Evolutionary conservation across 2,113 vertebrate species (phyloP), one percentile per base, ranked within the genome.

Genomic region (Tenrec ecaudatus): DNA sequence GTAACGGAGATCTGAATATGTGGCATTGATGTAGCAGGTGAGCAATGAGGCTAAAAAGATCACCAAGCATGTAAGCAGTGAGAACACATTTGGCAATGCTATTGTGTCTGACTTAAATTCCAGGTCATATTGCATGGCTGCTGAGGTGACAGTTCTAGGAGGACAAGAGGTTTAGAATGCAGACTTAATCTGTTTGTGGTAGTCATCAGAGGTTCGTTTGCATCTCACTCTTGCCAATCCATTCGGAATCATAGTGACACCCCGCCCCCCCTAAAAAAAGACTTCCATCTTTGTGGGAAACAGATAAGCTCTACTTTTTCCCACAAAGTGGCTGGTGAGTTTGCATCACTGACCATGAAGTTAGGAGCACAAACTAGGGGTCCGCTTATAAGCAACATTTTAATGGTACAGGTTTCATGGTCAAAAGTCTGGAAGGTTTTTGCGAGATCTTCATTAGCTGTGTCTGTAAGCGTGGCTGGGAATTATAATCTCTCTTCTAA

Each of bases 21-120:
- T 79, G 85, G 2, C 58, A 80, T 78, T 90, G 57, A 14, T 47
- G 77, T 80, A 89, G 64, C 23, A 94, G 57, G 62, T 33, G 29
- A 47, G 31, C 68, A 71, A 22, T 85, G 40, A 91, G 29, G 60
- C 68, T 82, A 25, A 95, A 89, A 95, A 75, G 78, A 43, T 68
- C 76, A 43, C 73, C 36, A 77, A 27, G 33, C 47, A 57, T 81
- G 31, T 58, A 64, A 78, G 9, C 64, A 82, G 47, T 31, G 31
- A 95, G 71, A 90, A 82, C 31, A 62, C 68, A 58, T 76, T 88
- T 87, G 38, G 43, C 77, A 77, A 82, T 76, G 62, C 40, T 76
- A 11, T 88, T 76, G 38, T 5, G 9, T 14, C 40, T 73, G 23
- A 78, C 71, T 73, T 81, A 85, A 76, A 81, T 85, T 79, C 17